Conservation (phyloP, 30 jellyfish, hydroid and myxozoan genomes). For the Sanderia malayensis region DNA sequence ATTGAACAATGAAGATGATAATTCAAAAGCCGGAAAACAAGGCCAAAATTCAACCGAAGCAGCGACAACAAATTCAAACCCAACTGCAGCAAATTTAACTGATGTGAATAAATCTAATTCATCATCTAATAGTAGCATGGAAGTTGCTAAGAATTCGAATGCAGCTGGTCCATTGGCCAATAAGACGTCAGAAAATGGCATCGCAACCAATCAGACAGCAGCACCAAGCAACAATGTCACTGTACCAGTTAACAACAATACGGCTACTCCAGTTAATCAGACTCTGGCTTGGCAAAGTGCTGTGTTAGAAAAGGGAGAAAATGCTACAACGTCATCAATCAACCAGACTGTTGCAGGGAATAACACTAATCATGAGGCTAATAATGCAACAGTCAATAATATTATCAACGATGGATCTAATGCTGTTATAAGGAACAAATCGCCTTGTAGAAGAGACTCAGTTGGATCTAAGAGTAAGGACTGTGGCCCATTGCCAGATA, state of each 20-base stretch:
- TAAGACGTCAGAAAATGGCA: slow-evolving; percentile 5
- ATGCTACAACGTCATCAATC: slow-evolving; percentile 29
- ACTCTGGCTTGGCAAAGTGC: slow-evolving; percentile 63
- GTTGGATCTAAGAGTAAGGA: slow-evolving; percentile 15
- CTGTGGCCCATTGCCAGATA: background rate
- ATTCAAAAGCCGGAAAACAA: background rate
- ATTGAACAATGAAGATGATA: slow-evolving; percentile 60
- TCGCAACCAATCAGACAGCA: slow-evolving; percentile 12
- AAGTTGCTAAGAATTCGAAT: background rate
- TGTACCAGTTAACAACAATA: slow-evolving; percentile 10
- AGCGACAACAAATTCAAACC: slow-evolving; percentile 42
- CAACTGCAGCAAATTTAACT: slow-evolving; percentile 21
- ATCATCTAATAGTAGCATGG: background rate
- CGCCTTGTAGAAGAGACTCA: slow-evolving; percentile 44
- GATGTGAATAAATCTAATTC: background rate
- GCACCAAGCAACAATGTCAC: slow-evolving; percentile 7
- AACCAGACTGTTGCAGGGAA: background rate
- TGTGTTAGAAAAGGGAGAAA: slow-evolving; percentile 19
- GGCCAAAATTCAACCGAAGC: slow-evolving; percentile 31
- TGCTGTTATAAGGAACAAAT: slow-evolving; percentile 32
- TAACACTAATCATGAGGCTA: slow-evolving; percentile 2
- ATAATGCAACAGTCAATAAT: slow-evolving; percentile 6
- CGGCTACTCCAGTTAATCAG: slow-evolving; percentile 35
- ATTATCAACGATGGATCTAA: background rate
- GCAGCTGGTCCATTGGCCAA: background rate